A percentile compares a stretch with the other conserved stretches of the same genome.
Conservation (phyloP, 2,797 vertebrate species). For the Chloroceryle amazona region DNA sequence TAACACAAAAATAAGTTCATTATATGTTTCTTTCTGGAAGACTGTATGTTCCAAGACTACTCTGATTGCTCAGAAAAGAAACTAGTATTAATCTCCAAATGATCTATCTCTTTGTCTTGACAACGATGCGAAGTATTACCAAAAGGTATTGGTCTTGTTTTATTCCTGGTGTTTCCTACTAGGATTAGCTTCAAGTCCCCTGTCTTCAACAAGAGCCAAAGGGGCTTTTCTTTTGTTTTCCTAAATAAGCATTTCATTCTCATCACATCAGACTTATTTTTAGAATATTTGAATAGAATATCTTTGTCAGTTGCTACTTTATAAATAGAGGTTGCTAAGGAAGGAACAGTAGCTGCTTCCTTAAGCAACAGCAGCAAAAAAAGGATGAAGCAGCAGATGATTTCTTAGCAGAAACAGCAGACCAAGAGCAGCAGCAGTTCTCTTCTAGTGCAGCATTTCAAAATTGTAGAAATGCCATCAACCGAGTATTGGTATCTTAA, state of each 20-base stretch:
- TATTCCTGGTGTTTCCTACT: background rate
- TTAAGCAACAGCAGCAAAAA: constrained; percentile 7
- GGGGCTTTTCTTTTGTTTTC: background rate
- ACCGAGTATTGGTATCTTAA: background rate
- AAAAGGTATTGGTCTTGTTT: background rate
- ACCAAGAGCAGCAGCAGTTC: constrained; percentile 21
- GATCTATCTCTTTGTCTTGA: background rate
- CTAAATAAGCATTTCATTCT: constrained; percentile 20
- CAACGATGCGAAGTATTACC: background rate
- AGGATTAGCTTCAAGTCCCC: background rate
- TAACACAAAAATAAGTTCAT: background rate
- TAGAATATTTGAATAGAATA: constrained; percentile 34
- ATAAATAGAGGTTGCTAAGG: constrained; percentile 61
- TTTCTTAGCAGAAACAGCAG: constrained; percentile 40
- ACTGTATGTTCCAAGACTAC: background rate
- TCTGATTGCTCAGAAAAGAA: background rate
- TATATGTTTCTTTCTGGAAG: background rate
- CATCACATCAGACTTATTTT: constrained; percentile 46
- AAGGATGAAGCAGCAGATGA: constrained; percentile 10
- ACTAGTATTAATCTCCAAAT: background rate
- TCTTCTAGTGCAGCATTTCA: background rate
- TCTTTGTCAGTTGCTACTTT: constrained; percentile 26
- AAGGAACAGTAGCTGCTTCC: constrained; percentile 33
- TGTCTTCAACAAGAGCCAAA: background rate
- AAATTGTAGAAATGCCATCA: background rate